These are phyloP conservation scores for Nysson spinosus DNA, from an alignment of 2,888 invertebrate species.

Conservation along the genomic window DNA sequence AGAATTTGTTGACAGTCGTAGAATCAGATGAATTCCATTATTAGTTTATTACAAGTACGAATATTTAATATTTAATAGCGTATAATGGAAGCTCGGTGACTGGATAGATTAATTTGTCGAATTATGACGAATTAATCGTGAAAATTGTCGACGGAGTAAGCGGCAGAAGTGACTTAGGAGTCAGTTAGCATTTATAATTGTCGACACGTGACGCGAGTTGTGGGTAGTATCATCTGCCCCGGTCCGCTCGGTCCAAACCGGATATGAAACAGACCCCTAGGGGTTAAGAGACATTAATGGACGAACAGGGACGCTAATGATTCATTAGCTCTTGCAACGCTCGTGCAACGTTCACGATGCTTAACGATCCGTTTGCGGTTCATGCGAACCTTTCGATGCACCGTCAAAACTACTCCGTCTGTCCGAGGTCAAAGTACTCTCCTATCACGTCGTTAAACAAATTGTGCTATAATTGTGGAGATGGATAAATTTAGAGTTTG, in stretches of 20 bases:
- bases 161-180: background rate
- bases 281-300: conserved; percentile 68
- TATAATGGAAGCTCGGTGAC: too few relatives aligned
- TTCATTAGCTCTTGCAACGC: conserved; percentile 58
- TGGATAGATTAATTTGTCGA: too few relatives aligned
- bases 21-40: too few relatives aligned
- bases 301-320: conserved; percentile 67
- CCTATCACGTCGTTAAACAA: too few relatives aligned
- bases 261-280: conserved; percentile 70
- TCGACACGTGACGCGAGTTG: conserved; percentile 42
- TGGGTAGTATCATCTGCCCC: conserved; percentile 25
- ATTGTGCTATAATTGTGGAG: too few relatives aligned
- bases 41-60: too few relatives aligned
- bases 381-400: conserved; percentile 11
- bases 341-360: conserved; percentile 29
- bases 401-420: conserved; percentile 29
- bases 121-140: too few relatives aligned
- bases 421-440: conserved; percentile 20
- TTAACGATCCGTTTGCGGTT: conserved; percentile 39
- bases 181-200: background rate
- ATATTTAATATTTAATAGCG: too few relatives aligned
- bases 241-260: conserved; percentile 53
- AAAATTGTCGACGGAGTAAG: too few relatives aligned
- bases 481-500: too few relatives aligned
- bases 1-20: too few relatives aligned